A percentile compares a stretch with the other conserved stretches of the same genome.
Conservation (phyloP, 2,797 vertebrate genomes). For the Yasuhikotakia modesta region DNA sequence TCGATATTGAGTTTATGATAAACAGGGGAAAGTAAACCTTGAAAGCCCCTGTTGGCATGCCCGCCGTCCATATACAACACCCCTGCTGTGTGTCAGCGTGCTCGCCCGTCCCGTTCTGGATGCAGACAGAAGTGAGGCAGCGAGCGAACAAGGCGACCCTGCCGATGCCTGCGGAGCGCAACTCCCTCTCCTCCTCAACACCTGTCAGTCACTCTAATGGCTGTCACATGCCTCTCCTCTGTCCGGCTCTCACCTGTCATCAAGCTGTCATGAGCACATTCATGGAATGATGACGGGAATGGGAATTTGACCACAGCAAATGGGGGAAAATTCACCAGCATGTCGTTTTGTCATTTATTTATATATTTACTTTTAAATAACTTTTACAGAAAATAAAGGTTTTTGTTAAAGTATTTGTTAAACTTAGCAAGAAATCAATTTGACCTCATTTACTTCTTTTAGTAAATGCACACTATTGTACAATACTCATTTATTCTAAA, state of each 20-base stretch:
- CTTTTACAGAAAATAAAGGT: not conserved
- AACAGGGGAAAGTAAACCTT: slow-evolving; percentile 4
- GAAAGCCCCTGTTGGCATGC: not conserved
- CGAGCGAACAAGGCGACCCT: slow-evolving; percentile 23
- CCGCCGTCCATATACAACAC: slow-evolving; percentile 14
- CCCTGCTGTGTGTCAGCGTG: not conserved
- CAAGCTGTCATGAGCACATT: slow-evolving; percentile 27
- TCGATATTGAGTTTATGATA: slow-evolving; percentile 13
- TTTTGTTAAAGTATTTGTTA: too few relatives aligned
- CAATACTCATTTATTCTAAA: too few relatives aligned
- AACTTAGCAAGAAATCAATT: too few relatives aligned
- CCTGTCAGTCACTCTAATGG: slow-evolving; percentile 43
- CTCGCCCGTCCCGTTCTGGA: slow-evolving; percentile 1
- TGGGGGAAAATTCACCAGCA: not conserved
- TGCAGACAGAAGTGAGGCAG: slow-evolving; percentile 25
- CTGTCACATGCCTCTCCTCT: slow-evolving; percentile 22
- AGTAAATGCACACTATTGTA: too few relatives aligned
- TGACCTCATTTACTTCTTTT: too few relatives aligned
- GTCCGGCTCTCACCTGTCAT: slow-evolving; percentile 28
- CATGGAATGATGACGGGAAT: slow-evolving; percentile 11
- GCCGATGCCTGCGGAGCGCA: not conserved
- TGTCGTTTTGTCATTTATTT: not conserved
- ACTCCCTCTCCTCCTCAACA: slow-evolving; percentile 35
- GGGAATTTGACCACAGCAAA: slow-evolving; percentile 7
- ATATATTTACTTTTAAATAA: not conserved